A percentile compares a stretch with the other conserved stretches of the same genome.
Conservation (phyloP, 2,113 vertebrate species). For the Pelvicachromis taeniatus region DNA sequence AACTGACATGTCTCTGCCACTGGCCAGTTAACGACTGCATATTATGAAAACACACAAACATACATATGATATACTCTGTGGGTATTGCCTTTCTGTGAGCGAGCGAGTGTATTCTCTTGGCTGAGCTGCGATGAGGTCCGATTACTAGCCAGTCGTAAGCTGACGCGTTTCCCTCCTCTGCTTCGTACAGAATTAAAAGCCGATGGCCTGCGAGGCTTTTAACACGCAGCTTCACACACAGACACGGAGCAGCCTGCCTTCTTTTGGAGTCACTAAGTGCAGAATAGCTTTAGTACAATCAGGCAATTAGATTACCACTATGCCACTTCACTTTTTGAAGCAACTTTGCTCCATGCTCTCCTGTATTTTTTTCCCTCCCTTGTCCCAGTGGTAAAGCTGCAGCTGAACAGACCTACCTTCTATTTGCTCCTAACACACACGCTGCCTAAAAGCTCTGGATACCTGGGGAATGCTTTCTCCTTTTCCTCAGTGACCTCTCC, state of each 20-base stretch:
- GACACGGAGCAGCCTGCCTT: background rate
- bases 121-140: conserved; percentile 51
- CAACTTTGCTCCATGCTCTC: conserved; percentile 11
- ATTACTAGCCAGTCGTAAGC: conserved; percentile 62
- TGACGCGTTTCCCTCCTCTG: conserved; percentile 5
- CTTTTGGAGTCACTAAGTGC: conserved; percentile 34
- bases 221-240: conserved; percentile 28
- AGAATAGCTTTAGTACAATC: conserved; percentile 63
- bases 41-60: background rate
- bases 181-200: conserved; percentile 46
- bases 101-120: background rate
- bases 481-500: conserved; percentile 10
- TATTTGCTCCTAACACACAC: conserved; percentile 2
- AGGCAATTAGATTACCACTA: conserved; percentile 57
- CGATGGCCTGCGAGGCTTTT: conserved; percentile 58
- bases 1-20: background rate
- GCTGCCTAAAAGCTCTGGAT: conserved; percentile 57
- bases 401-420: background rate
- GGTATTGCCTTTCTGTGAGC: background rate
- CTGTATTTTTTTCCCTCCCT: background rate
- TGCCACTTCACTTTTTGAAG: conserved; percentile 22
- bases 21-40: background rate
- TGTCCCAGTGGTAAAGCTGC: conserved; percentile 9
- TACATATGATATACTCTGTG: background rate
- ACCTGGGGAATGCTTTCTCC: conserved; percentile 24